A percentile compares a stretch with the other conserved stretches of the same genome.
Evolutionary conservation across 2,797 vertebrate genomes (phyloP).

Genomic region (Esox lucius): DNA sequence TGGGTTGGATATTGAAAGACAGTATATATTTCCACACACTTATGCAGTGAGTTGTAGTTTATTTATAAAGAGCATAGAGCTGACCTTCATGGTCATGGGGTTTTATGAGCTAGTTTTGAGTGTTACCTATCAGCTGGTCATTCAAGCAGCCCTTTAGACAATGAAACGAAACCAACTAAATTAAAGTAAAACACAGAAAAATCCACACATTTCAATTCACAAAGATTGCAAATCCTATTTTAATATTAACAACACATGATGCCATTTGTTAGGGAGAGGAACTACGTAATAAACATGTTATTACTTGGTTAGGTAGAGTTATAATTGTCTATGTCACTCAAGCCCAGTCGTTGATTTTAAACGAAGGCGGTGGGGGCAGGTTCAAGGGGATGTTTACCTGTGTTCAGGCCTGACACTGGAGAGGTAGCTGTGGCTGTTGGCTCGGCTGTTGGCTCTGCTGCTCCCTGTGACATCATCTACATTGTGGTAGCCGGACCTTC

Average conservation of each 20-base stretch:
- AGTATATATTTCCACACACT: conserved; percentile 11
- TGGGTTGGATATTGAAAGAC: not conserved
- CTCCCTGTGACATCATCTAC: conserved; percentile 73
- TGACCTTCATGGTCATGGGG: conserved; percentile 31
- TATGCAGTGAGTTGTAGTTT: conserved; percentile 28
- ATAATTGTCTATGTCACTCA: not conserved
- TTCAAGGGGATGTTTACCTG: conserved; percentile 73
- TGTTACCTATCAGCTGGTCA: conserved; percentile 13
- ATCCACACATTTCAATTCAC: not conserved
- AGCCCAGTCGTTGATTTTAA: not conserved
- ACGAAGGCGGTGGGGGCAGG: not conserved
- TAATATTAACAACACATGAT: not conserved
- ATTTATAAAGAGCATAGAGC: conserved; percentile 42
- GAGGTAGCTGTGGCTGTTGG: conserved; percentile 83
- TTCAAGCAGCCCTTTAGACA: conserved; percentile 6
- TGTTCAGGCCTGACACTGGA: conserved; percentile 85
- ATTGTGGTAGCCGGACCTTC: conserved; percentile 58
- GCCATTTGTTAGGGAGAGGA: not conserved
- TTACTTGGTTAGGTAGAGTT: not conserved
- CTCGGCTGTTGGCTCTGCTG: conserved; percentile 73
- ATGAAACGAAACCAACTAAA: not conserved
- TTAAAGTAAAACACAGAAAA: not conserved
- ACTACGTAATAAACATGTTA: not conserved
- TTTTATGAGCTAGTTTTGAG: conserved; percentile 21
- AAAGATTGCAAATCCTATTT: not conserved